Base-by-base conservation (phyloP, 2,113 vertebrate species). In the Gallinago undulata region DNA sequence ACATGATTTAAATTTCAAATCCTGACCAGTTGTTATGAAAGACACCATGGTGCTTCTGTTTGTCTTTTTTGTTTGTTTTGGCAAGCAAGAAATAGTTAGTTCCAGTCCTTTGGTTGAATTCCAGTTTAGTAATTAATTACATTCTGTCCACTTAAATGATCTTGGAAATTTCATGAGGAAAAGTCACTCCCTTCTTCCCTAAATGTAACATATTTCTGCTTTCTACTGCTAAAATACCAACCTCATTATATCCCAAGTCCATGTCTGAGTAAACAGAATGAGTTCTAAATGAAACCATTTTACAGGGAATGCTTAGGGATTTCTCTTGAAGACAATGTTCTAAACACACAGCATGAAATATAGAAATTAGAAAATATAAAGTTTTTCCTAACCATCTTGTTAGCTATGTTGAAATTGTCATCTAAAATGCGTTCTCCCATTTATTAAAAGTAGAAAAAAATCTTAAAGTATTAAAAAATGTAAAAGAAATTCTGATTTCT, bases 101-200 rank as follows among this genome's bases (percentile, higher is more conserved):
- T 73, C 17, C 47, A 67, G 19, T 74, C 19, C 8, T 80, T 77
- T 92, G 64, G 31, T 37, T 86, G 68, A 88, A 81, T 78, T 94
- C 47, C 94, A 84, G 43, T 84, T 90, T 57, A 86, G 64, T 41
- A 86, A 93, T 84, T 94, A 94, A 84, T 90, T 90, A 45, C 45
- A 67, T 94, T 88, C 74, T 77, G 55, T 73, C 63, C 75, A 85
- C n/a, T 75, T 62, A 92, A 94, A 81, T 41, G 5, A 77, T 88
- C 55, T 83, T 57, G 53, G 70, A 88, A 85, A 75, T 87, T 73
- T 92, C 35, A 80, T 19, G 13, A 19, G 75, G 27, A 63, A 79
- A 89, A 66, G 55, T 60, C 15, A 41, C 19, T 90, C n/a, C 19
- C 6, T 64, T 57, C 51, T 81, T 94, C 56, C 64, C 25, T 86